Conservation (phyloP, 2,797 vertebrate genomes). For the Mastacembelus armatus region DNA sequence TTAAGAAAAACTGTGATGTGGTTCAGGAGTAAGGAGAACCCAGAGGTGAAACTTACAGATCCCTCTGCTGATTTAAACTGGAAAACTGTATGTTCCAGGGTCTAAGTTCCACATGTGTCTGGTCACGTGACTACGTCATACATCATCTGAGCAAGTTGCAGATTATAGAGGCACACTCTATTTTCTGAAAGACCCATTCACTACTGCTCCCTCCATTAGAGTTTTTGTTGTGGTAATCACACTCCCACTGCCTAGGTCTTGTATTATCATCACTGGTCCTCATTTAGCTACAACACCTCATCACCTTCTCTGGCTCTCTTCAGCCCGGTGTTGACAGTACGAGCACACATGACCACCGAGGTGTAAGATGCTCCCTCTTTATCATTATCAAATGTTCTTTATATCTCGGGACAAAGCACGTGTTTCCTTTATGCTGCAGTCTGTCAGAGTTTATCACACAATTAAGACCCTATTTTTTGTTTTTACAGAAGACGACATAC, state of each 20-base stretch:
- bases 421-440: neutral
- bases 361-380: neutral
- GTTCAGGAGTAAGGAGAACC: too few relatives aligned
- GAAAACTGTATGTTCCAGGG: too few relatives aligned
- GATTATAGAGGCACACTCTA: conserved; percentile 28
- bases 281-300: conserved; percentile 36
- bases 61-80: too few relatives aligned
- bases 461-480: too few relatives aligned
- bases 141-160: conserved; percentile 7
- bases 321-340: neutral
- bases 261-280: conserved; percentile 34
- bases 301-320: conserved; percentile 25
- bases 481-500: too few relatives aligned
- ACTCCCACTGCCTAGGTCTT: conserved; percentile 11
- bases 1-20: too few relatives aligned
- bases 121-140: conserved; percentile 4
- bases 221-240: conserved; percentile 67
- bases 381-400: conserved; percentile 2
- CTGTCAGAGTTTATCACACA: neutral
- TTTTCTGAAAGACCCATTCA: conserved; percentile 53
- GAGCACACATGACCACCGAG: neutral
- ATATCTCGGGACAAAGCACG: neutral
- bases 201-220: conserved; percentile 40
- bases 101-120: neutral
- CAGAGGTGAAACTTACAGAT: too few relatives aligned